Evolutionary conservation across 1,140 invertebrate species (phyloP), one percentile per base, ranked within the genome.

Genomic region (Scaptomyza graminum): DNA sequence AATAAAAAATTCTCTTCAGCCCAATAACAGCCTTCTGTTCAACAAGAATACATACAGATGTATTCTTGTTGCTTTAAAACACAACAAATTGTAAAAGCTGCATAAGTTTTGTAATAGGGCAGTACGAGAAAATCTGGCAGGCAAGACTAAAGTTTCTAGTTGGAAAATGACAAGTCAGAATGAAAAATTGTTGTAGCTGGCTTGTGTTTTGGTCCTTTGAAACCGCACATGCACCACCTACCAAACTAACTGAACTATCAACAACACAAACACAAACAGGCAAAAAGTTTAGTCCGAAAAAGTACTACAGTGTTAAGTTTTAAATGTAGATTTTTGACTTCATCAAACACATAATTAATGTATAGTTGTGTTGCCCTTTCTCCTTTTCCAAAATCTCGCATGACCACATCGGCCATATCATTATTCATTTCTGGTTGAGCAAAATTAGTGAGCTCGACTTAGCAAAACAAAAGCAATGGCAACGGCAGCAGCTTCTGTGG

Each of bases 371-470:
- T 34, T 46, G 54, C 12, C 12, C 3, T 11, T 34, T 31, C n/a
- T n/a, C n/a, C n/a, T 13, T 60, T 12, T 16, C 15, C 46, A 13
- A 15, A 5, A 11, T 13, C 3, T 8, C 13, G 25, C 34, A n/a
- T 41, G 15, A 47, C 34, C 59, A 44, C 41, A 50, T 8, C 16
- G 18, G 44, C 63, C 55, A 61, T 59, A 65, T 82, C 74, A 82
- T 82, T 78, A 82, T 78, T 82, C 74, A 78, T 82, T 68, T 78
- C 55, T 63, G 74, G 54, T 49, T 82, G 59, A 78, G 61, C 34
- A 82, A 69, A 82, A 78, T 82, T 82, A 82, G 82, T 82, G 74
- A 74, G 55, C 57, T 65, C 52, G 64, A 47, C 44, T 28, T 2
- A 50, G 6, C 6, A 46, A 47, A 25, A 2, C n/a, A 11, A 7